Conservation (phyloP, 2,797 vertebrate species). For the Gallinago solitaria region DNA sequence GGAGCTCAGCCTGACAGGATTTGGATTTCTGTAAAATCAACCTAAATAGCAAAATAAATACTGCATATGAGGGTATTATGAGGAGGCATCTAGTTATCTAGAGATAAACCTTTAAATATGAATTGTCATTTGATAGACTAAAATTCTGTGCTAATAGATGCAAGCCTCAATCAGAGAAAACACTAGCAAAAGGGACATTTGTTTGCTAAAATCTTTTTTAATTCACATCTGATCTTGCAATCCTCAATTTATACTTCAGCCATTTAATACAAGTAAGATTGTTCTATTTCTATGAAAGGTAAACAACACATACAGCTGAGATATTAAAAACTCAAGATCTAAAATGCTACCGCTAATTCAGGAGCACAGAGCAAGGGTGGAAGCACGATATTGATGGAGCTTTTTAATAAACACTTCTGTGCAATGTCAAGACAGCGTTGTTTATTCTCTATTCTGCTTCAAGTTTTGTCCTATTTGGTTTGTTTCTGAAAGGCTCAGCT, state of each 20-base stretch:
- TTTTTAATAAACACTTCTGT: constrained; percentile 2
- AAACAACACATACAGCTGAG: neutral
- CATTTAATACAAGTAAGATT: neutral
- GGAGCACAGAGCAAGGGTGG: neutral
- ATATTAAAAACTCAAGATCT: neutral
- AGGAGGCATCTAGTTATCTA: neutral
- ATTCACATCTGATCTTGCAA: neutral
- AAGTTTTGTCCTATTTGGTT: neutral
- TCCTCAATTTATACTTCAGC: neutral
- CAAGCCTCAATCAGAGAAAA: neutral
- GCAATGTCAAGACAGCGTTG: neutral
- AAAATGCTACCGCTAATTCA: neutral
- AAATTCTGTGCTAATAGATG: neutral
- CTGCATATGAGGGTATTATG: neutral
- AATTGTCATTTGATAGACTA: neutral
- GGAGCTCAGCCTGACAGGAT: neutral
- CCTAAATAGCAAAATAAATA: neutral
- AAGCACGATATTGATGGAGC: neutral
- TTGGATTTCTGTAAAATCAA: neutral
- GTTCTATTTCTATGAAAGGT: neutral
- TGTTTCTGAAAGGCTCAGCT: neutral
- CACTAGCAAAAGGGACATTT: neutral
- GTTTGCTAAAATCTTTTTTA: neutral
- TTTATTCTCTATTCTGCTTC: neutral
- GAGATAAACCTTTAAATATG: neutral